These are phyloP conservation scores for Drosophila multiciliata DNA, from an alignment of 2,888 invertebrate species.

Conservation along the genomic window DNA sequence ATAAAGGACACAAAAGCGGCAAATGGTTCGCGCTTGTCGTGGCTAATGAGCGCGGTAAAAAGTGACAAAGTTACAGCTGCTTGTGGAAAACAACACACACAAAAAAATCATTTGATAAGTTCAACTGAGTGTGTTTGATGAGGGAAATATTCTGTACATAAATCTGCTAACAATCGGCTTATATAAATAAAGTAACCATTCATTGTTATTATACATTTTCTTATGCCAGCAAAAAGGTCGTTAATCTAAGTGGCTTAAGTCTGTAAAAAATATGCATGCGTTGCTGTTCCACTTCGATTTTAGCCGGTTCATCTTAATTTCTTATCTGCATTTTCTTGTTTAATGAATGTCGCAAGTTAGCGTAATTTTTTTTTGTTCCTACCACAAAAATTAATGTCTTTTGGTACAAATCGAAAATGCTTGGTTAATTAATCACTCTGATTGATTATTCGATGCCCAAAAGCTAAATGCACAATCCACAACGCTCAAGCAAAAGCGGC, in stretches of 20 bases:
- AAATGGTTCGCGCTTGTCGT: conserved; percentile 58
- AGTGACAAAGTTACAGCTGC: conserved; percentile 61
- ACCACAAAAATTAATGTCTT: conserved; percentile 72
- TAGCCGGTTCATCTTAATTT: conserved; percentile 19
- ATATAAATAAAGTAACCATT: background rate
- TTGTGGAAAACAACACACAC: conserved; percentile 18
- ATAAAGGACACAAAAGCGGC: conserved; percentile 28
- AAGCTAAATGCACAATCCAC: conserved; percentile 35
- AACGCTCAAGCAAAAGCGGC: background rate
- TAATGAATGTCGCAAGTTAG: conserved; percentile 34
- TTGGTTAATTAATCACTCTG: conserved; percentile 77
- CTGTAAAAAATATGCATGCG: conserved; percentile 12
- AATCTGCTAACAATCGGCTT: background rate
- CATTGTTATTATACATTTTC: background rate
- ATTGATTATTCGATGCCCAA: conserved; percentile 68
- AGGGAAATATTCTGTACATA: background rate
- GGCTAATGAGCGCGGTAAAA: conserved; percentile 71
- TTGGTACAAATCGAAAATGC: conserved; percentile 64
- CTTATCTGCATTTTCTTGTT: conserved; percentile 39
- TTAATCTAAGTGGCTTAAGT: conserved; percentile 66
- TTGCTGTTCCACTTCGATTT: conserved; percentile 15
- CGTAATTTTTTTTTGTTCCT: conserved; percentile 8
- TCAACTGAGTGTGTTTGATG: background rate
- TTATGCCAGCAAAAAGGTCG: conserved; percentile 33
- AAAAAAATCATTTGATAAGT: background rate